These are phyloP conservation scores for Cantharis lateralis DNA, from an alignment of 2,888 invertebrate species.

Conservation along the genomic window DNA sequence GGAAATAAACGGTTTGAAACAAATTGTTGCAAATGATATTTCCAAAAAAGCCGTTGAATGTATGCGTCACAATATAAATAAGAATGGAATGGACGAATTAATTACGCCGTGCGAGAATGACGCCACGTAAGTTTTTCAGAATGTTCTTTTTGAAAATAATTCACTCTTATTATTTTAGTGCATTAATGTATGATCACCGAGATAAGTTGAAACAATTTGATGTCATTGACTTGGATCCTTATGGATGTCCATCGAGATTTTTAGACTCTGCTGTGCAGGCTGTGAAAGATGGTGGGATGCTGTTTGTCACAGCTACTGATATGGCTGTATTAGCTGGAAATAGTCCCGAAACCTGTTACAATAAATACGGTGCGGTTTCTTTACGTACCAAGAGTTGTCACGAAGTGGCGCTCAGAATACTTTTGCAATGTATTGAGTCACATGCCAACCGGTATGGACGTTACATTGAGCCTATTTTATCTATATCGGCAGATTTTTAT, in stretches of 20 bases:
- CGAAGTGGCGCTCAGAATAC: conserved; percentile 95
- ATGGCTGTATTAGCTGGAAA: conserved; percentile 96
- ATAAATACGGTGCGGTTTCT: conserved; percentile 91
- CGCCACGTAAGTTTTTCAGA: conserved; percentile 73
- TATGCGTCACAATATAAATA: conserved; percentile 78
- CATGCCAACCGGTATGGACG: conserved; percentile 93
- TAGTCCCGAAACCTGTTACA: conserved; percentile 89
- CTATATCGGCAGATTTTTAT: conserved; percentile 95
- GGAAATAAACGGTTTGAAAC: conserved; percentile 81
- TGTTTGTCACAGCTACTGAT: conserved; percentile 96
- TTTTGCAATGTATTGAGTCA: conserved; percentile 86
- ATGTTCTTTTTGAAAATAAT: not conserved
- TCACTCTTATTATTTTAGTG: conserved; percentile 61
- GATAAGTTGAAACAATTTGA: conserved; percentile 71
- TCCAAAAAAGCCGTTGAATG: conserved; percentile 83
- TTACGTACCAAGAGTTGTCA: conserved; percentile 87
- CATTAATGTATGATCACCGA: conserved; percentile 83
- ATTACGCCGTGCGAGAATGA: conserved; percentile 81
- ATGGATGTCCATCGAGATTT: conserved; percentile 93
- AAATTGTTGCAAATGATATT: conserved; percentile 91
- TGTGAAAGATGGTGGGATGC: conserved; percentile 78
- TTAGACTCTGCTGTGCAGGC: conserved; percentile 87
- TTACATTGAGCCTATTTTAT: conserved; percentile 88
- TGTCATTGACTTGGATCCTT: conserved; percentile 95
- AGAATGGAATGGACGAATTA: conserved; percentile 75